A percentile compares a stretch with the other conserved stretches of the same genome.
Conservation (phyloP, 2,113 vertebrate genomes). For the Chaetops frenatus region DNA sequence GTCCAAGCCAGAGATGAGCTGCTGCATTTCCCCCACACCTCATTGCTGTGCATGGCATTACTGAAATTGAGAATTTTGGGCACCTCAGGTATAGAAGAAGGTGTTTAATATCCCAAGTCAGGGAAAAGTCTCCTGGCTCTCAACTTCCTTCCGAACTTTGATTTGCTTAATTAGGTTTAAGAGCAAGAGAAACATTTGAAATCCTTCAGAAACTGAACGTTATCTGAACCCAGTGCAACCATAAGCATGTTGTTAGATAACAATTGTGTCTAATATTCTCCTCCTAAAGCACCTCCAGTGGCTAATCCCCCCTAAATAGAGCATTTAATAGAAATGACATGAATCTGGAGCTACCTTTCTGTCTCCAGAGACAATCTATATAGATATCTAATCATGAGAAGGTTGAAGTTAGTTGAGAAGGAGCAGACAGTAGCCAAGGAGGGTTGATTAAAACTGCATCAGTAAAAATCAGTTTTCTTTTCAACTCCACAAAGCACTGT, state of each 20-base stretch:
- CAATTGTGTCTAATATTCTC: neutral
- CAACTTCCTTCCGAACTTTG: neutral
- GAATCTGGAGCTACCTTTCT: neutral
- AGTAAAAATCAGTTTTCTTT: neutral
- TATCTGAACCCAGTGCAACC: neutral
- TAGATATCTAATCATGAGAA: neutral
- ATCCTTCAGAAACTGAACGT: neutral
- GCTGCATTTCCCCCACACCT: neutral
- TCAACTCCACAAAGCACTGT: neutral
- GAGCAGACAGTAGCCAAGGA: neutral
- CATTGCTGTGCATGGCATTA: fast-evolving
- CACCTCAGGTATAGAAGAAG: neutral
- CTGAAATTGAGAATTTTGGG: neutral
- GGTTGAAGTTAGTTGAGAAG: neutral
- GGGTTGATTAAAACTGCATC: neutral
- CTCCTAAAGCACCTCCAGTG: neutral
- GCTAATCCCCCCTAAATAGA: neutral
- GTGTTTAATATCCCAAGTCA: neutral
- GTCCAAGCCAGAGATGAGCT: neutral
- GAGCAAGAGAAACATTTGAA: neutral
- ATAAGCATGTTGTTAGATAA: slow-evolving; percentile 11
- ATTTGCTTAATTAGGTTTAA: slow-evolving; percentile 12
- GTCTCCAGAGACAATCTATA: slow-evolving; percentile 10
- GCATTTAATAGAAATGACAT: neutral
- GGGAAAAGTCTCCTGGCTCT: neutral